Evolutionary conservation across 2,888 invertebrate species (phyloP), one percentile per base, ranked within the genome.

Genomic region (Cheilosia urbana): DNA sequence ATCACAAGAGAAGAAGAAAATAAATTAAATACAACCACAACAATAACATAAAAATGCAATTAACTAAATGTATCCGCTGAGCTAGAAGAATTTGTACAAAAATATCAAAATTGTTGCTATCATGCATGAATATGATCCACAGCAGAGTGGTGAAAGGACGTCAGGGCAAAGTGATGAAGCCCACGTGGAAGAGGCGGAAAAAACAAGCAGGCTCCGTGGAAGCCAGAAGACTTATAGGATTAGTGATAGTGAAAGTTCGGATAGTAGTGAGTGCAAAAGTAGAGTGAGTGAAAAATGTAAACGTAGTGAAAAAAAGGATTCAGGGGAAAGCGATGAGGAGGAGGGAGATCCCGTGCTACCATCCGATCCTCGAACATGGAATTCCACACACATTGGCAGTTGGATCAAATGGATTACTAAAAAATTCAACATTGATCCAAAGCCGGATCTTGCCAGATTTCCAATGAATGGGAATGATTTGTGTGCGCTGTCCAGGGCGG

Each of bases 351-450:
- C 89, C 15, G 65, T 90, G 75, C 89, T 91, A 55, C 92, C 92
- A 0, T 88, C 90, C n/a, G 95, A 95, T 93, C 95, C 95, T 30
- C 92, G 93, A 63, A 94, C 94, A 89, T 95, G 95, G 95, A 93
- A 92, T 79, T 89, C 91, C 17, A 91, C 91, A 37, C 94, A 95
- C 90, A 94, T 95, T 84, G 91, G 91, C 76, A 93, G 93, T 58
- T 95, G 95, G 95, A 90, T 95, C 57, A 91, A 91, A 51, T 95
- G 95, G 95, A 93, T 94, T 88, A 93, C 93, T 37, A 93, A 93
- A 68, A 93, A 94, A 88, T 95, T 95, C 89, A 92, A 93, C 47
- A 93, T 95, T 79, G 92, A 93, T 57, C 94, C 94, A 6, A 89
- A 92, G 81, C 94, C 94, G 45, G 93, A 93, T 87, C 89, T 93